Evolutionary conservation across 2,888 invertebrate genomes (phyloP).

Genomic region (Clunio marinus): DNA sequence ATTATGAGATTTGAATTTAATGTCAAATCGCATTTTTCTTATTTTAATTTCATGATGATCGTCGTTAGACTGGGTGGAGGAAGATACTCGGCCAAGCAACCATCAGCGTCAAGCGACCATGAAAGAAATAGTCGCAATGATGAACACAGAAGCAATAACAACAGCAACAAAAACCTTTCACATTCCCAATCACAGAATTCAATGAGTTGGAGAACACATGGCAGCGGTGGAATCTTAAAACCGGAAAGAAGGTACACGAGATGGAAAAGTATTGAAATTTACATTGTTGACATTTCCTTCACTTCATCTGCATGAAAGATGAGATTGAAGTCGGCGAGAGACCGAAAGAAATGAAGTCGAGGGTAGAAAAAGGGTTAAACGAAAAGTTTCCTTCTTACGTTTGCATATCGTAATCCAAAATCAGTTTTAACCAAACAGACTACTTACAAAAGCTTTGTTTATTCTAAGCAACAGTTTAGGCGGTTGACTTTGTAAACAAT

Average conservation of each 20-base stretch:
- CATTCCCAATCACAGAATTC: constrained; percentile 44
- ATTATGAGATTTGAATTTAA: background rate
- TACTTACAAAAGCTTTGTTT: no score
- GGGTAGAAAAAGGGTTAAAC: no score
- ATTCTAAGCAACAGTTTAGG: no score
- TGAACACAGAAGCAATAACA: background rate
- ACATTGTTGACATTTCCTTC: no score
- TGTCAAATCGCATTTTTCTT: background rate
- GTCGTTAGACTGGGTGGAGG: constrained; percentile 28
- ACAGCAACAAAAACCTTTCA: constrained; percentile 40
- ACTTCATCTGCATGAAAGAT: no score
- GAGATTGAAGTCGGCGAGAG: no score
- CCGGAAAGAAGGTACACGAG: no score
- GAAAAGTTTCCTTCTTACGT: no score
- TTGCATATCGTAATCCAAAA: no score
- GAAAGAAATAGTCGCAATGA: constrained; percentile 17
- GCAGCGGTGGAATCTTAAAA: constrained; percentile 40
- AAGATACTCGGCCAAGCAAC: constrained; percentile 24
- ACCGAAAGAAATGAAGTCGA: no score
- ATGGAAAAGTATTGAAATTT: no score
- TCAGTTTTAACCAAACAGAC: constrained; percentile 41
- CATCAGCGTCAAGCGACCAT: constrained; percentile 2
- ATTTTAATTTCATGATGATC: background rate
- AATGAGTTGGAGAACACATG: constrained; percentile 44
- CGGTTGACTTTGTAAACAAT: no score